phyloP scores from a whole-genome alignment of 2,888 invertebrate genomes.

The Harpagoxenus sublaevis region DNA sequence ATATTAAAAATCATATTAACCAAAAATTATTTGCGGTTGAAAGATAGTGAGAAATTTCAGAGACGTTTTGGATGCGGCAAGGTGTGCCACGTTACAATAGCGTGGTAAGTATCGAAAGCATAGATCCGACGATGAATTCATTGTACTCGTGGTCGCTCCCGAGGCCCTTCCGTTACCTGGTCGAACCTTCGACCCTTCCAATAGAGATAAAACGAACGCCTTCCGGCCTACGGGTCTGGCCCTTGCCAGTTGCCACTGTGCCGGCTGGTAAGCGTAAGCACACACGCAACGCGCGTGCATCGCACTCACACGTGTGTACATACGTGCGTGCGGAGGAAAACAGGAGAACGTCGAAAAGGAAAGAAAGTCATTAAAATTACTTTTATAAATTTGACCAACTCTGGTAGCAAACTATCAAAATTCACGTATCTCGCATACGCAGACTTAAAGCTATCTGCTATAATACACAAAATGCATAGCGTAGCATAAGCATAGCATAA shows the following conservation, averaged over 20 bases:
- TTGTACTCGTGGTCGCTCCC: background rate
- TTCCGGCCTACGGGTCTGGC: slow-evolving; percentile 74
- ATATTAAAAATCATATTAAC: too few relatives aligned
- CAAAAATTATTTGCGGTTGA: background rate
- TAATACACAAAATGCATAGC: too few relatives aligned
- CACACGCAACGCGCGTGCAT: slow-evolving; percentile 1
- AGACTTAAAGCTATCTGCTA: too few relatives aligned
- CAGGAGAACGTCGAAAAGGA: background rate
- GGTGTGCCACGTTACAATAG: background rate
- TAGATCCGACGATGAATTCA: background rate
- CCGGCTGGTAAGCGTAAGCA: slow-evolving; percentile 33
- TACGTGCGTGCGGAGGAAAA: slow-evolving; percentile 8
- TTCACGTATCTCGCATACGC: too few relatives aligned
- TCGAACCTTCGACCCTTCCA: slow-evolving; percentile 76
- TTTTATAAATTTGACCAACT: too few relatives aligned
- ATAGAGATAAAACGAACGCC: slow-evolving; percentile 76
- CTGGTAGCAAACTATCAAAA: too few relatives aligned
- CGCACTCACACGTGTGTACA: background rate
- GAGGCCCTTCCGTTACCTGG: slow-evolving; percentile 66
- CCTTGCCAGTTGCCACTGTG: slow-evolving; percentile 59
- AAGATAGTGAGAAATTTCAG: background rate
- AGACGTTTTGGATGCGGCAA: background rate
- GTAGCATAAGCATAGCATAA: too few relatives aligned
- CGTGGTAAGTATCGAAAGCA: background rate
- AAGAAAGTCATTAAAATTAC: background rate